Conservation (phyloP, 2,888 invertebrate species). For the Dastarcus helophoroides region DNA sequence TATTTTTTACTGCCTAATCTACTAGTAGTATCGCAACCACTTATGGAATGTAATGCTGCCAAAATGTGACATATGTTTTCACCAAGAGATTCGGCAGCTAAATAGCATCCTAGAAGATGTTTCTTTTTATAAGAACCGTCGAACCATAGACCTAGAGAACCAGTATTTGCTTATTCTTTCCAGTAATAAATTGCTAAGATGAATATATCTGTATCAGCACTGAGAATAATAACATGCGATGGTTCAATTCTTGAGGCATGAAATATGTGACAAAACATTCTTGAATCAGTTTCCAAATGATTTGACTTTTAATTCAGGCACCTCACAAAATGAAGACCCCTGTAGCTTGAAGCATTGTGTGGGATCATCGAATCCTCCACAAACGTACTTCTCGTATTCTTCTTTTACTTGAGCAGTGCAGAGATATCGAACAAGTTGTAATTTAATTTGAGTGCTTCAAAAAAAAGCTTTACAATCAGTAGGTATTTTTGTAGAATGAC, state of each 20-base stretch:
- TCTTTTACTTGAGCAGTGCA: no score
- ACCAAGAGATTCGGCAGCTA: constrained; percentile 19
- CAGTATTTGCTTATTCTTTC: constrained; percentile 12
- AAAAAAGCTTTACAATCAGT: no score
- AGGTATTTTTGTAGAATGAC: no score
- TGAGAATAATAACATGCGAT: constrained; percentile 16
- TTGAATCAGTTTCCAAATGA: constrained; percentile 17
- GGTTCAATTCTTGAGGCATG: constrained; percentile 14
- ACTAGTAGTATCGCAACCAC: constrained; percentile 15
- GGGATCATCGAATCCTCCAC: no score
- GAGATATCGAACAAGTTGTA: no score
- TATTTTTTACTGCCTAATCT: constrained; percentile 13
- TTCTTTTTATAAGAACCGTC: constrained; percentile 12
- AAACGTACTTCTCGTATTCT: no score
- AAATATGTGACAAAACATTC: constrained; percentile 17
- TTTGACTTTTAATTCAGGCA: constrained; percentile 18
- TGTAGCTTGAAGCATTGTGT: no score
- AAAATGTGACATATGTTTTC: constrained; percentile 19
- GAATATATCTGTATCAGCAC: constrained; percentile 20
- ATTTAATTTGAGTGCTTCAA: no score
- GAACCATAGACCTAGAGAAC: constrained; percentile 14
- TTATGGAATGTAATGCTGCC: constrained; percentile 19
- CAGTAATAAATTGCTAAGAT: constrained; percentile 17
- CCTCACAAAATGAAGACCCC: constrained; percentile 16
- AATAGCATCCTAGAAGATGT: constrained; percentile 17